Evolutionary conservation across 1,140 invertebrate genomes (phyloP), one percentile per base, ranked within the genome.

Genomic region (Drosophila kurseongensis): DNA sequence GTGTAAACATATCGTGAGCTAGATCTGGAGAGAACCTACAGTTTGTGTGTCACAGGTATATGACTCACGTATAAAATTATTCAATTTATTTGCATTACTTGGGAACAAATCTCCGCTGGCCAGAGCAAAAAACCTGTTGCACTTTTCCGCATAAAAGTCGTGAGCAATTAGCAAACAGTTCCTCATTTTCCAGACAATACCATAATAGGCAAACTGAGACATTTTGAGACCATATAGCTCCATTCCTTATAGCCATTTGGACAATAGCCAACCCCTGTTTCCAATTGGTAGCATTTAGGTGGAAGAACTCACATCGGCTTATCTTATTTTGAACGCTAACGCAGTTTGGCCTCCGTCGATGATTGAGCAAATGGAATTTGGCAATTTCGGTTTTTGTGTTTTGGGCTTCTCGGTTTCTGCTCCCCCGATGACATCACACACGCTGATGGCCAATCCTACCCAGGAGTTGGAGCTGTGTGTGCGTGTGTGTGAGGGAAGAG

Each of bases 81-180:
- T 57, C 32, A 32, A 68, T 78, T 54, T 59, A 75, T 54, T 61
- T 55, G 42, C 68, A 71, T 71, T 60, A 36, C 44, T 13, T 23
- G 47, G 23, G 29, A 14, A 4, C 38, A n/a, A 9, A 8, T 59
- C 32, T 12, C 29, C 56, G 29, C 8, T 4, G 5, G 1, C 10
- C 36, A 27, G 14, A 23, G 13, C 8, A 14, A 8, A 45, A 83
- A 80, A 88, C 84, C 84, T 88, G 83, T 88, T 88, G 83, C 84
- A 80, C 36, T 77, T 83, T 88, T 88, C 83, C 83, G 83, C 84
- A 77, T 88, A 57, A 29, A 65, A 65, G 62, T 88, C 83, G 76
- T 77, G 79, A 65, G 67, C 80, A 89, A 86, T 86, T 86, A 88
- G 57, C 83, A 77, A 77, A 52, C 63, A 72, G 55, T 82, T 82